Base-by-base conservation (phyloP, 2,113 vertebrate genomes). In the Vulpes vulpes region DNA sequence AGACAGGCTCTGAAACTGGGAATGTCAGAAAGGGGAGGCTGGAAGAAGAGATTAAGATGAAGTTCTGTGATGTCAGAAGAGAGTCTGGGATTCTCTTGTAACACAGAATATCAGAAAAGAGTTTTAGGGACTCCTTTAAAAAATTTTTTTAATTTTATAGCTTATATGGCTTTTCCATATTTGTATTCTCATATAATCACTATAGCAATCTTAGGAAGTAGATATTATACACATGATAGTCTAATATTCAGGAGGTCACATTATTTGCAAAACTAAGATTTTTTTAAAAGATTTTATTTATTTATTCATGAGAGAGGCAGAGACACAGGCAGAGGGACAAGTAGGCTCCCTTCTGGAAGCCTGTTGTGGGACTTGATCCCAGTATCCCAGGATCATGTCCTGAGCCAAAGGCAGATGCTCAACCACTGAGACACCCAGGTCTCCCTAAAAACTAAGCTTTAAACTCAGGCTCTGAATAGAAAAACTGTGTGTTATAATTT, bases 211-310 rank as follows among this genome's bases (percentile, higher is more conserved):
- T n/a, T 32, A 23, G n/a, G 32, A 91, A 85, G n/a, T n/a, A 65
- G 60, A 30, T 67, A 91, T 91, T 90, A 86, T 71, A 57, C 19
- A 92, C 62, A n/a, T 55, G 35, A 95, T 49, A 19, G 30, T 67
- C 60, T 69, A 27, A 92, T 80, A 86, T 38, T 67, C n/a, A 69
- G 51, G 38, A 94, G 43, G 5, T 35, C 73, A 87, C 5, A 16
- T 65, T 91, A 57, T 95, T 96, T 95, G 67, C n/a, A 97, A 93
- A 97, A 55, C 55, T 62, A 71, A 73, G 49, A 82, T 80, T 78
- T 43, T 43, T 43, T 7, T 7, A 1, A 43, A 43, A 43, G 43
- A 43, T 43, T 43, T 43, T 6, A 43, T 43, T 43, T 43, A 7
- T 43, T 43, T 43, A 43, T 43, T 43, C 43, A 43, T 43, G 43